Evolutionary conservation across 1,140 invertebrate genomes (phyloP), one percentile per base, ranked within the genome.

Genomic region (Drosophila biarmipes): DNA sequence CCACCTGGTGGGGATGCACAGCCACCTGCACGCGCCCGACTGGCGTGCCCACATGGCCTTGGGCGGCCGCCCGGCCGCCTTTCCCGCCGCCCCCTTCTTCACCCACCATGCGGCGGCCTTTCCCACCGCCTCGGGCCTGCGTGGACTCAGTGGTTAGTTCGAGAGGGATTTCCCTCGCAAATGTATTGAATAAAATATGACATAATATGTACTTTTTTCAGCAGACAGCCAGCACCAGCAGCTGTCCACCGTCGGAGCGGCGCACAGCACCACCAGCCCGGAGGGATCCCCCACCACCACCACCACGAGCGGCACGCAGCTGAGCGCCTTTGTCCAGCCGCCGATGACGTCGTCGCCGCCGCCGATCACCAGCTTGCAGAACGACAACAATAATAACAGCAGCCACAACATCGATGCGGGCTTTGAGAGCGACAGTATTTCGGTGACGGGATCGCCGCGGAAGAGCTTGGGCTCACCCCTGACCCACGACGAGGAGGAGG

Each of bases 191-290:
- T 17, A 11, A 15, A 34, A 10, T 17, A 4, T 15, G 12, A 6
- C 0, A 40, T 40, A 40, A 7, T 8, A 6, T 4, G 7, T 35
- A 37, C 11, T 5, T 4, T 14, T 14, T 37, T 24, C 19, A 31
- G 45, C 42, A 54, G 78, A 78, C 31, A 48, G 2, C 35, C 66
- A 17, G 37, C 71, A 92, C 42, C 91, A 91, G 29, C 69, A 62
- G 34, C 24, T 87, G 63, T 72, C 90, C 35, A 79, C 77, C 2
- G 69, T 89, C 51, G 93, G 93, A 73, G 92, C 93, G 52, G 93
- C 94, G 8, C 94, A 95, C 77, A 95, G 94, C 85, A 95, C 94
- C 31, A 95, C 94, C 14, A 95, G 94, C 61, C 95, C 95, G n/a
- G 93, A 93, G 86, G 92, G 91, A 29, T 94, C 93, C 1, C 92